Evolutionary conservation across 2,888 invertebrate genomes (phyloP), one percentile per base, ranked within the genome.

Genomic region (Mimumesa dahlbomi): DNA sequence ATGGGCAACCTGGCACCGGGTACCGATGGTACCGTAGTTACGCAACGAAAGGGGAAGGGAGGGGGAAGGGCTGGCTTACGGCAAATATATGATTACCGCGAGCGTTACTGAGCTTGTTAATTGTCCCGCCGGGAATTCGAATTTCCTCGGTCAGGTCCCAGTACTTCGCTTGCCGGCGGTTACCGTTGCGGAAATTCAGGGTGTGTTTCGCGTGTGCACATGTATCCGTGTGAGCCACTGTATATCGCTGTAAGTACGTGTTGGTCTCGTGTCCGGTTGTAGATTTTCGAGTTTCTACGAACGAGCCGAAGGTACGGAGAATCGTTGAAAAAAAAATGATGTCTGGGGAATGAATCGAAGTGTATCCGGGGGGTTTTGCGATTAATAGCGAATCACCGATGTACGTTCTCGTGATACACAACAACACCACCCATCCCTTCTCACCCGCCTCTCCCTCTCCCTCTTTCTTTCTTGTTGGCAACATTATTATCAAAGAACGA

Each of bases 51-150:
- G n/a, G n/a, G n/a, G n/a, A n/a, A n/a, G n/a, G n/a, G n/a, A n/a
- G n/a, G n/a, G n/a, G n/a, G n/a, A n/a, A n/a, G n/a, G n/a, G n/a
- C n/a, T 46, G 38, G 58, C 61, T 75, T 73, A 69, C 62, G 31
- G 73, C 62, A 65, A 73, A 73, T 73, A 73, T 75, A 75, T 65
- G 73, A 73, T 75, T 75, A 75, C 69, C 63, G 52, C 62, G 50
- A 70, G 48, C 58, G 56, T 63, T 49, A 59, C 62, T 16, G 54
- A 66, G 70, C 70, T 66, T 66, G 75, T 70, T 75, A 75, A 75
- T 70, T 73, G 75, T 70, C 70, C 70, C 66, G 59, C 22, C 59
- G 66, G 75, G 75, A 74, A 75, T 73, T 73, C 66, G 70, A 73
- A 67, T 73, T 70, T 70, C 73, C 75, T 66, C 53, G 65, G 66